A percentile compares a stretch with the other conserved stretches of the same genome.
phyloP scores from a whole-genome alignment of 2,113 vertebrate species.

The Pteropus alecto region DNA sequence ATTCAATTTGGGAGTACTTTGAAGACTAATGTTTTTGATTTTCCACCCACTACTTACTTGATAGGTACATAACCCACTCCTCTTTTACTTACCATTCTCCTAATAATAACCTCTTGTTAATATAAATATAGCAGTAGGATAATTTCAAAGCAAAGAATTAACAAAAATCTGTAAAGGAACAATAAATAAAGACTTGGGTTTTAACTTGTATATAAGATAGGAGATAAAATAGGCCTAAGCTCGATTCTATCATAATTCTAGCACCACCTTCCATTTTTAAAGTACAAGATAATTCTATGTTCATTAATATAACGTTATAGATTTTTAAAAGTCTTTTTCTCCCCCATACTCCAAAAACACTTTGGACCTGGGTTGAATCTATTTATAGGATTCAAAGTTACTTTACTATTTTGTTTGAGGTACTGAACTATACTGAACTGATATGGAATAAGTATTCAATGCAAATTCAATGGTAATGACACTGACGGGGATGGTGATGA shows the following conservation, averaged over 20 bases:
- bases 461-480: background rate
- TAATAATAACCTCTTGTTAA: background rate
- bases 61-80: background rate
- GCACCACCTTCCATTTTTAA: background rate
- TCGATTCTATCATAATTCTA: background rate
- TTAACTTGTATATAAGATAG: background rate
- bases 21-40: background rate
- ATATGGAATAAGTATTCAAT: background rate
- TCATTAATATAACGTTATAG: background rate
- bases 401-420: background rate
- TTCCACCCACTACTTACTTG: background rate
- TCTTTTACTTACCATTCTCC: background rate
- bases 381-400: background rate
- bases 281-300: background rate
- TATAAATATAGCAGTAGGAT: background rate
- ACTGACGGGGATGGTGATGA: background rate
- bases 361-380: background rate
- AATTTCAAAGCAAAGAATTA: conserved; percentile 39
- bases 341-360: background rate
- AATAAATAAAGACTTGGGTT: background rate
- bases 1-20: background rate
- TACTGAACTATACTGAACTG: background rate
- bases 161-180: background rate
- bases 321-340: background rate
- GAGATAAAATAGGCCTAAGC: background rate